Evolutionary conservation across 2,113 vertebrate genomes (phyloP).

Genomic region (Antechinus stuartii): DNA sequence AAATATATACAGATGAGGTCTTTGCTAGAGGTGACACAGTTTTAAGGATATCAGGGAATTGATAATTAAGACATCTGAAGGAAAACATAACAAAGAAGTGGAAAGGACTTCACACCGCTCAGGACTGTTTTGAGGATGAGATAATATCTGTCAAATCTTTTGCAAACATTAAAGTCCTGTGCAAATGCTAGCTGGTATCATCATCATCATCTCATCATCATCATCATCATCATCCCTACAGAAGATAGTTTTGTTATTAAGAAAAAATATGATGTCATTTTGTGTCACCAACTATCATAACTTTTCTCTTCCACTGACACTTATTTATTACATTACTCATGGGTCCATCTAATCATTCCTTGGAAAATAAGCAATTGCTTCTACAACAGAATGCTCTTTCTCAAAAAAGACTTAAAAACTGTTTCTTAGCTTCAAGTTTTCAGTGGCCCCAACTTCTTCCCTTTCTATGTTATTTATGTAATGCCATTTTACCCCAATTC

Average conservation of each 20-base stretch:
- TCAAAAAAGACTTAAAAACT: neutral
- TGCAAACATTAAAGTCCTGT: neutral
- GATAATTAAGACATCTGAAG: neutral
- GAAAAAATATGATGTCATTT: neutral
- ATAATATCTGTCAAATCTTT: neutral
- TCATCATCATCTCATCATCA: neutral
- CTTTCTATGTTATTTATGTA: neutral
- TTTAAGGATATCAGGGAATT: neutral
- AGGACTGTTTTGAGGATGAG: neutral
- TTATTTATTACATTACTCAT: neutral
- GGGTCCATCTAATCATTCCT: neutral
- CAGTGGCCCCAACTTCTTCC: neutral
- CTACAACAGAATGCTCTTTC: neutral
- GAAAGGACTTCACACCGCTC: neutral
- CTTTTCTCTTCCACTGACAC: neutral
- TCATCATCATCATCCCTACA: neutral
- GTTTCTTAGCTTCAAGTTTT: neutral
- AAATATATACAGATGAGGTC: neutral
- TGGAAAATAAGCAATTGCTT: neutral
- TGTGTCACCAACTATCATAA: neutral
- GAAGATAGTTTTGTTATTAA: neutral
- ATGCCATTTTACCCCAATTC: neutral
- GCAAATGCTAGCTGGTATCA: neutral
- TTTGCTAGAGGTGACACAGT: neutral
- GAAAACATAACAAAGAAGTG: neutral